Evolutionary conservation across 2,797 vertebrate genomes (phyloP).

Genomic region (Eospalax fontanierii): DNA sequence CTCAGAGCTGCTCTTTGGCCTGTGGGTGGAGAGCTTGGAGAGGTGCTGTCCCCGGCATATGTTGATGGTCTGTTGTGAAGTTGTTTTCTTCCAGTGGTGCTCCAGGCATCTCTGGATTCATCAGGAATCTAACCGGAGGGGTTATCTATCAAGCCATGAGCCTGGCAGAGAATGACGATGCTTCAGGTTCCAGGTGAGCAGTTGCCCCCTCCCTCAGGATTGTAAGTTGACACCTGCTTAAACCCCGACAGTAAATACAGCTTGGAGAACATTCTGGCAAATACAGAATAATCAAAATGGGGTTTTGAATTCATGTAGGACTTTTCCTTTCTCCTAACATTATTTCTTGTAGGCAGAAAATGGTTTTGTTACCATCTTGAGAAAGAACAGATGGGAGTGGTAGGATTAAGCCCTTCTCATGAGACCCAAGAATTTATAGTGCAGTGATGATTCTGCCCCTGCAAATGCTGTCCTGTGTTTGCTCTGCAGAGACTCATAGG

Average conservation of each 20-base stretch:
- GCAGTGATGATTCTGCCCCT: background rate
- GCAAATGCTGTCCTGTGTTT: background rate
- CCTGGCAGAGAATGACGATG: fast-evolving
- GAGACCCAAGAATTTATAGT: constrained; percentile 35
- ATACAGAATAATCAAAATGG: constrained; percentile 48
- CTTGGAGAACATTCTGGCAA: constrained; percentile 6
- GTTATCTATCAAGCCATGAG: fast-evolving
- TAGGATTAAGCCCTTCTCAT: constrained; percentile 33
- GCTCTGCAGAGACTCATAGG: background rate
- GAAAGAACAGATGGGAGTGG: constrained; percentile 68
- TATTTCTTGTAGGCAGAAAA: constrained; percentile 73
- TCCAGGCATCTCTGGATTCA: background rate
- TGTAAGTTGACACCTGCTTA: background rate
- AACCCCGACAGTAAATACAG: background rate
- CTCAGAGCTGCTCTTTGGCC: background rate
- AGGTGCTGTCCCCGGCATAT: fast-evolving
- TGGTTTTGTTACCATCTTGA: constrained; percentile 69
- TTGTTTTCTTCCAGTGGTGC: background rate
- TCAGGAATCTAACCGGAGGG: background rate
- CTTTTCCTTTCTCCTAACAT: constrained; percentile 38
- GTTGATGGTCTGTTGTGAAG: background rate
- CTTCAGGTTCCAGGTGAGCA: background rate
- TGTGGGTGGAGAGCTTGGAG: no score
- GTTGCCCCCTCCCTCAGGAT: no score
- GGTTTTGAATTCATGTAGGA: constrained; percentile 29